Base-by-base conservation (phyloP, 2,797 vertebrate genomes). In the Gila robusta region DNA sequence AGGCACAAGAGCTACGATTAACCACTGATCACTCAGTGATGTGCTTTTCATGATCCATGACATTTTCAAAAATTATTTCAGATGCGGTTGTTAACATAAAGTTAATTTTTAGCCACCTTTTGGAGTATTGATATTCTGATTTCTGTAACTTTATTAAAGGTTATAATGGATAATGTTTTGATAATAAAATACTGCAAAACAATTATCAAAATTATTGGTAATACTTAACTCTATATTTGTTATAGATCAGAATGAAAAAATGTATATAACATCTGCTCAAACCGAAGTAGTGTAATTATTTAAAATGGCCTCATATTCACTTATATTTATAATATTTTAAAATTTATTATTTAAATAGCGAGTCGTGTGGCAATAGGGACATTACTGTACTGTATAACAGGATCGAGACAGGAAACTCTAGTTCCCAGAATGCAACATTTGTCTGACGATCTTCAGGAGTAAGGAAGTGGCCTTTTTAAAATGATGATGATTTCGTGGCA, bases 351-450 rank as follows among this genome's bases (percentile, higher is more conserved):
- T 49, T 49, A 39, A 78, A 59, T n/a, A 59, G 11, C 49, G 19
- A 19, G 47, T 12, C 49, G 17, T 19, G 19, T 54, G 17, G 52
- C 47, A 49, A 49, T 17, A 8, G 2, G 11, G 21, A 28, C 39
- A 37, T 44, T 5, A 6, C 5, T 59, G 76, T 19, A 21, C 37
- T 19, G 37, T 44, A 23, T n/a, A 62, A 26, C 56, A 28, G n/a
- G 37, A 62, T 41, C 16, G 19, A 49, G 11, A 11, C 4, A 23
- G 69, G 67, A 59, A 85, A 91, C 90, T 88, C 77, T 37, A 86
- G 64, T 76, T 88, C 88, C 90, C 90, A 87, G 44, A 79, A 85
- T 90, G 69, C 90, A 84, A 26, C 67, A 26, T 23, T 64, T 26
- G 3, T 17, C 14, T 26, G 67, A 83, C 81, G 84, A 37, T 17